Conservation (phyloP, 2,888 invertebrate genomes). For the Taphrorychus bicolor region DNA sequence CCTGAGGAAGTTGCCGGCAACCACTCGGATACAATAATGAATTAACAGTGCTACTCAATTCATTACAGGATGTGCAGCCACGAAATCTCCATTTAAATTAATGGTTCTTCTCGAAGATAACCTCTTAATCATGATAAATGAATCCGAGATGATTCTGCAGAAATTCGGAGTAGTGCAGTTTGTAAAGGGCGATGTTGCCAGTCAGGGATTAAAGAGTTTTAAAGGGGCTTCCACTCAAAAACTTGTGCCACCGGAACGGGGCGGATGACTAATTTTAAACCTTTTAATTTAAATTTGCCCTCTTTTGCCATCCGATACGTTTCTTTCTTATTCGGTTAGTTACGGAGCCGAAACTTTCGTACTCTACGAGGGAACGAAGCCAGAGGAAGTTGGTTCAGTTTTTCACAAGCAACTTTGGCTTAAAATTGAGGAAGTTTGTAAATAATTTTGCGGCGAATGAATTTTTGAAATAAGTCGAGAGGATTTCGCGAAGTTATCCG, state of each 20-base stretch:
- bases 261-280: constrained; percentile 24
- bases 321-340: constrained; percentile 26
- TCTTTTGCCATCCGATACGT: constrained; percentile 27
- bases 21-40: constrained; percentile 25
- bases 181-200: constrained; percentile 37
- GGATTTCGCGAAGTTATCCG: neutral
- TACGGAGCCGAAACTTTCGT: constrained; percentile 16
- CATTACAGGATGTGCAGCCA: constrained; percentile 39
- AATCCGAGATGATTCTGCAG: constrained; percentile 48
- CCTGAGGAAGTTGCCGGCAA: constrained; percentile 11
- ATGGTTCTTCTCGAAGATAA: constrained; percentile 49
- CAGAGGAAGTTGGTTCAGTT: neutral
- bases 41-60: constrained; percentile 38
- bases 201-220: constrained; percentile 36
- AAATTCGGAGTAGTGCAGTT: constrained; percentile 43
- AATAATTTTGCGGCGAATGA: neutral
- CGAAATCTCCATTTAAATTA: constrained; percentile 46
- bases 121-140: constrained; percentile 52
- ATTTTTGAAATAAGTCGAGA: neutral
- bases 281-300: constrained; percentile 37
- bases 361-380: neutral
- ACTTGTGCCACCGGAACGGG: constrained; percentile 21
- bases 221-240: constrained; percentile 27
- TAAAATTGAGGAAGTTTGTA: neutral
- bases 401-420: neutral